These are phyloP conservation scores for Phymanthus crucifer DNA, from an alignment of 92 coral and sea anemone species.

Conservation along the genomic window DNA sequence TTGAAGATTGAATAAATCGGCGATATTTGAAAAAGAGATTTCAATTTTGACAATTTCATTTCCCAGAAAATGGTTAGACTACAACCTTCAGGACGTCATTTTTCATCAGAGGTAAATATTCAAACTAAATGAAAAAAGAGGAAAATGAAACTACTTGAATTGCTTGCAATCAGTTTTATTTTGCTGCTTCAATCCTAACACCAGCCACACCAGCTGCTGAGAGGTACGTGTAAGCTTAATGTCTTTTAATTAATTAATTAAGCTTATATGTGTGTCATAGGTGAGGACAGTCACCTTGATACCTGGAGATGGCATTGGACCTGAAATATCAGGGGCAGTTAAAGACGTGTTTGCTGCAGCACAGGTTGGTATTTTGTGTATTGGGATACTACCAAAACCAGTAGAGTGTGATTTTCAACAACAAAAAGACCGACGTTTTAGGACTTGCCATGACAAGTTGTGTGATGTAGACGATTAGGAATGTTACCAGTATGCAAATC, in stretches of 20 bases:
- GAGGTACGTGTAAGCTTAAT: neutral
- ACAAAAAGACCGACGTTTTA: too few relatives aligned
- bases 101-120: slow-evolving; percentile 31
- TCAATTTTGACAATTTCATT: slow-evolving; percentile 7
- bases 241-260: too few relatives aligned
- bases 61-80: slow-evolving; percentile 15
- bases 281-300: slow-evolving; percentile 83
- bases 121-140: too few relatives aligned
- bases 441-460: too few relatives aligned
- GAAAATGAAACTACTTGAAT: neutral
- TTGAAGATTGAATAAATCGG: neutral
- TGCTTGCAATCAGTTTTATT: too few relatives aligned
- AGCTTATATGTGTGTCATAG: slow-evolving; percentile 26
- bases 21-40: neutral
- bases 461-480: too few relatives aligned
- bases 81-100: slow-evolving; percentile 14
- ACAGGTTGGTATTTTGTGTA: slow-evolving; percentile 40
- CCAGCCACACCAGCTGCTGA: neutral
- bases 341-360: slow-evolving; percentile 93
- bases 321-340: slow-evolving; percentile 92
- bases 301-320: slow-evolving; percentile 99
- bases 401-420: too few relatives aligned
- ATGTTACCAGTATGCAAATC: neutral
- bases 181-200: neutral
- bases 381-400: neutral